phyloP scores from a whole-genome alignment of 2,888 invertebrate species.

The Entomobrya proxima region DNA sequence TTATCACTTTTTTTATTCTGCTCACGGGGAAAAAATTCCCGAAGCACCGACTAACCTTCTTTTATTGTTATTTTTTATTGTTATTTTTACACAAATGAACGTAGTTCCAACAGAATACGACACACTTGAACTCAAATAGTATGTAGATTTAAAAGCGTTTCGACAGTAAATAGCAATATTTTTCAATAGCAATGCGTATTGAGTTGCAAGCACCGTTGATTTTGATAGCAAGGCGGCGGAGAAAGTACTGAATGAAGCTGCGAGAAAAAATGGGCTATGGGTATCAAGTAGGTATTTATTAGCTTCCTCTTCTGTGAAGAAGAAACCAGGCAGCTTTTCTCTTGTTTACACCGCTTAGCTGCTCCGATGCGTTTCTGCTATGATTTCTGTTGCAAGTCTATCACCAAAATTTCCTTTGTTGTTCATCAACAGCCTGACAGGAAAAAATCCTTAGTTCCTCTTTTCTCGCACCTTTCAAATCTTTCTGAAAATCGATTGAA shows the following conservation, averaged over 20 bases:
- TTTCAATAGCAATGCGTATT: not conserved
- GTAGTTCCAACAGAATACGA: not conserved
- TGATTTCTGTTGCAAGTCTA: constrained; percentile 43
- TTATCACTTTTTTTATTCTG: not conserved
- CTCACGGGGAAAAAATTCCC: not conserved
- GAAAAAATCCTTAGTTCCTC: no score
- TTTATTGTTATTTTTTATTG: not conserved
- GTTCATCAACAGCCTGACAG: not conserved
- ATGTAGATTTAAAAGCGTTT: not conserved
- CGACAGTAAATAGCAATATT: not conserved
- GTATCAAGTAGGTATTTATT: not conserved
- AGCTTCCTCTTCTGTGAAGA: not conserved
- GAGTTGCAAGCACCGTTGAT: constrained; percentile 54
- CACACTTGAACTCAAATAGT: not conserved
- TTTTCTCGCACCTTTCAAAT: no score
- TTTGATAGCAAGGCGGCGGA: constrained; percentile 40
- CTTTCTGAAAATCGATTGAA: no score
- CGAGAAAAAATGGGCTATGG: constrained; percentile 29
- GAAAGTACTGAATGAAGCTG: constrained; percentile 48
- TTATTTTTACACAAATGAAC: not conserved
- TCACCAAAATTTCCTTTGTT: not conserved
- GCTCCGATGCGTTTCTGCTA: not conserved
- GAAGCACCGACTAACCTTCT: not conserved
- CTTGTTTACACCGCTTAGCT: not conserved
- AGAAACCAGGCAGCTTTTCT: constrained; percentile 35